Evolutionary conservation across 2,888 invertebrate genomes (phyloP).

Genomic region (Spodoptera exigua): DNA sequence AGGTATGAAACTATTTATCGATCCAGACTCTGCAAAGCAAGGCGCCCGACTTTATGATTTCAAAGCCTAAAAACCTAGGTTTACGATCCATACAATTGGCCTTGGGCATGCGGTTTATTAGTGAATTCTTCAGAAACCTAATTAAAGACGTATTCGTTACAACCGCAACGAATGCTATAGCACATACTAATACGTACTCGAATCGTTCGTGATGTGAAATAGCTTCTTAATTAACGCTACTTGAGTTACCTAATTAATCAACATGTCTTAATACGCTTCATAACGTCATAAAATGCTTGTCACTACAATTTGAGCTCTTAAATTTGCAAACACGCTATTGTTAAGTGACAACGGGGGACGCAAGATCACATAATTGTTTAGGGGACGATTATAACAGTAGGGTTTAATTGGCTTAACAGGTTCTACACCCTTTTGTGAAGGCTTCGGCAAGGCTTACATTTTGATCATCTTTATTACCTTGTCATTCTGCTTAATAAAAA

Average conservation of each 20-base stretch:
- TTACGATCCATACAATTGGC: constrained; percentile 35
- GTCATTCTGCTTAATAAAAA: constrained; percentile 57
- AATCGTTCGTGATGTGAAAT: constrained; percentile 27
- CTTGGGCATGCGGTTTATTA: constrained; percentile 38
- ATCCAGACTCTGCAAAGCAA: constrained; percentile 18
- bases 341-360: constrained; percentile 75
- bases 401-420: constrained; percentile 85
- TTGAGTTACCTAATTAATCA: constrained; percentile 54
- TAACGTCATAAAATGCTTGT: constrained; percentile 60
- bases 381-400: constrained; percentile 79
- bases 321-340: constrained; percentile 75
- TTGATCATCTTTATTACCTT: constrained; percentile 63
- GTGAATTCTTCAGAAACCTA: constrained; percentile 17
- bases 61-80: constrained; percentile 46
- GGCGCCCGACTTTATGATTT: constrained; percentile 51
- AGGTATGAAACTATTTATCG: constrained; percentile 34
- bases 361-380: constrained; percentile 83
- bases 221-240: constrained; percentile 41
- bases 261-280: constrained; percentile 45
- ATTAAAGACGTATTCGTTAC: constrained; percentile 25
- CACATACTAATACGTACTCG: constrained; percentile 8
- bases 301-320: constrained; percentile 63
- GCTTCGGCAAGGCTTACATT: constrained; percentile 67
- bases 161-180: constrained; percentile 28
- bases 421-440: constrained; percentile 74